Conservation (phyloP, 1,140 invertebrate genomes). For the Listronotus bonariensis region DNA sequence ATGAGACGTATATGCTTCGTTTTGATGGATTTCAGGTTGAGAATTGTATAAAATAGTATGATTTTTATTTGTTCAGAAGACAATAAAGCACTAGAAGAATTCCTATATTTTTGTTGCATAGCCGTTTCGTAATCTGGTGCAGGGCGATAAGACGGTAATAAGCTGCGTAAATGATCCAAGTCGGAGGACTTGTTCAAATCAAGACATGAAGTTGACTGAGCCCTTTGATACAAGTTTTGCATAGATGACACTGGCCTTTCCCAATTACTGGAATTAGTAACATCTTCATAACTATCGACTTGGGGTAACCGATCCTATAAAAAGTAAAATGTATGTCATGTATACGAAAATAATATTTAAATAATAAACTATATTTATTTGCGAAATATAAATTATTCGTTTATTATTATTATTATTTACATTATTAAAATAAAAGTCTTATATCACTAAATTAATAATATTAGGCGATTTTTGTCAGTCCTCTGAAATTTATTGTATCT, state of each 20-base stretch:
- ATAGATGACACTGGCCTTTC: constrained; percentile 39
- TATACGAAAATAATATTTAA: too few species aligned
- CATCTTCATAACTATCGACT: constrained; percentile 53
- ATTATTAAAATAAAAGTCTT: too few species aligned
- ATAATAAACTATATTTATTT: too few species aligned
- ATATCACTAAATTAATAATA: too few species aligned
- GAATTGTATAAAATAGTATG: constrained; percentile 62
- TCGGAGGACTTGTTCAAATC: constrained; percentile 65
- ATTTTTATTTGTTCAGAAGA: constrained; percentile 48
- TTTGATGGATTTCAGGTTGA: constrained; percentile 67
- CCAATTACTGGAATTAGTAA: constrained; percentile 44
- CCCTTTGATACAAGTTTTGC: constrained; percentile 57
- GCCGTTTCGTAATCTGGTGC: constrained; percentile 95
- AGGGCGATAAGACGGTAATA: constrained; percentile 86
- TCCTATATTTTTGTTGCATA: constrained; percentile 77
- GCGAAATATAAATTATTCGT: too few species aligned
- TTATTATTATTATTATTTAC: too few species aligned
- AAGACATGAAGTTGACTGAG: constrained; percentile 72
- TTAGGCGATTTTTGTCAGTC: too few species aligned
- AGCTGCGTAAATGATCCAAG: constrained; percentile 64
- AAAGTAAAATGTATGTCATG: not conserved
- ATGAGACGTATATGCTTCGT: constrained; percentile 47
- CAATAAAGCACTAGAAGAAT: constrained; percentile 55
- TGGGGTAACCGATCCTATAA: constrained; percentile 41
- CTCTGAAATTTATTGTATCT: too few species aligned